A percentile compares a stretch with the other conserved stretches of the same genome.
Conservation (phyloP, 1,140 invertebrate genomes). For the Aricia agestis region DNA sequence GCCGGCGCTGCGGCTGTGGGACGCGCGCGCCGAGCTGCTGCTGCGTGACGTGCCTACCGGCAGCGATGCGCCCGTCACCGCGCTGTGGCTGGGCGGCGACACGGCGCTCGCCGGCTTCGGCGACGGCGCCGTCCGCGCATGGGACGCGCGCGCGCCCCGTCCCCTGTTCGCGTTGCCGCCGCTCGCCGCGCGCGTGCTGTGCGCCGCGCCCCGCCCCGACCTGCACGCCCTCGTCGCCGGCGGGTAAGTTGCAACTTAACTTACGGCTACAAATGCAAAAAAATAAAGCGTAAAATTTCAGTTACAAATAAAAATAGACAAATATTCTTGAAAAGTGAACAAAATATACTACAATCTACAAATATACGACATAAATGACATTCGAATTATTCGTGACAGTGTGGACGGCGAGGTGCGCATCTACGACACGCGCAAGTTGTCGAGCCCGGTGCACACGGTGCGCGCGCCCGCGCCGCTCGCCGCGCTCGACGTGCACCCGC, state of each 20-base stretch:
- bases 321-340: no score
- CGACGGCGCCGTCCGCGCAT: conserved; percentile 73
- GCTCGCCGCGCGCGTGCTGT: conserved; percentile 48
- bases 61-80: conserved; percentile 22
- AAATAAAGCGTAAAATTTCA: no score
- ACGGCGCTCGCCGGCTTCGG: conserved; percentile 67
- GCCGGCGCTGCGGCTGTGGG: conserved; percentile 87
- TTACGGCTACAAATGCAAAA: no score
- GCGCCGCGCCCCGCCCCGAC: conserved; percentile 45
- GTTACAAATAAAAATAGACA: no score
- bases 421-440: conserved; percentile 87
- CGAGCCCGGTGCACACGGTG: conserved; percentile 77
- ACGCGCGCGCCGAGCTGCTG: conserved; percentile 89
- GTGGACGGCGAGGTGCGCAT: conserved; percentile 86
- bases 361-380: background rate
- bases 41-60: conserved; percentile 88
- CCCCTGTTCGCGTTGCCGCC: conserved; percentile 29
- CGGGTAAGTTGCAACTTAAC: conserved; percentile 35
- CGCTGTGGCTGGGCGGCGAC: conserved; percentile 29
- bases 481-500: conserved; percentile 88
- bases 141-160: conserved; percentile 55
- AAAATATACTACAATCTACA: no score
- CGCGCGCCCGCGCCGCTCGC: conserved; percentile 84
- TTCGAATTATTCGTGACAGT: conserved; percentile 41
- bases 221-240: conserved; percentile 48